Evolutionary conservation across 1,140 invertebrate genomes (phyloP), one percentile per base, ranked within the genome.

Genomic region (Fopius arisanus): DNA sequence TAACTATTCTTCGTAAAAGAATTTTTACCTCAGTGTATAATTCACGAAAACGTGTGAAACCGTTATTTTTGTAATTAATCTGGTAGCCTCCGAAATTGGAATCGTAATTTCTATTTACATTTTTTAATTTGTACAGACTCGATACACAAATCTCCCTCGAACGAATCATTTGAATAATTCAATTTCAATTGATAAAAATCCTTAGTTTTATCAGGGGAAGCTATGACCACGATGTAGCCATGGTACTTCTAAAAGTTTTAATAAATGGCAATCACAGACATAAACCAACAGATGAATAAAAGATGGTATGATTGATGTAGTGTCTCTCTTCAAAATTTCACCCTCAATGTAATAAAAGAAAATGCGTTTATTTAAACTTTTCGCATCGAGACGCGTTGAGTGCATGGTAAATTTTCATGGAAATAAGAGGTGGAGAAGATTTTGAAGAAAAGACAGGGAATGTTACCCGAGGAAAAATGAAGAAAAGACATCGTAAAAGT

Each of bases 401-500:
- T 65, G 33, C 29, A 31, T 14, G 7, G 26, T 65, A 33, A 65
- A 65, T 31, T 33, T 65, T 65, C 19, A 48, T 48, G 9, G 54
- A 19, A 59, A 59, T 26, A 59, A 59, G 23, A 59, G 54, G 23
- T 1, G 19, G 54, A 23, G 54, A 23, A 26, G 19, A 48, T 26
- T 59, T 59, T 23, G 23, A 59, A 59, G 54, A 59, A 26, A 19
- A 59, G 54, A 59, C 54, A 7, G 19, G 54, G 54, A 59, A 59
- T 59, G 54, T 59, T 48, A 48, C 29, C 62, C 26, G 29, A 16
- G 29, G 29, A 65, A 65, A 65, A 65, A 65, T 65, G 62, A 65
- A 37, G 29, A 65, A 65, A 33, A 33, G 29, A 31, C 29, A n/a
- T 70, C 68, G 68, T 70, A 70, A 70, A 70, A 70, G 68, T 70